These are phyloP conservation scores for Neodontobutis hainanensis DNA, from an alignment of 2,113 vertebrate genomes.

Conservation along the genomic window DNA sequence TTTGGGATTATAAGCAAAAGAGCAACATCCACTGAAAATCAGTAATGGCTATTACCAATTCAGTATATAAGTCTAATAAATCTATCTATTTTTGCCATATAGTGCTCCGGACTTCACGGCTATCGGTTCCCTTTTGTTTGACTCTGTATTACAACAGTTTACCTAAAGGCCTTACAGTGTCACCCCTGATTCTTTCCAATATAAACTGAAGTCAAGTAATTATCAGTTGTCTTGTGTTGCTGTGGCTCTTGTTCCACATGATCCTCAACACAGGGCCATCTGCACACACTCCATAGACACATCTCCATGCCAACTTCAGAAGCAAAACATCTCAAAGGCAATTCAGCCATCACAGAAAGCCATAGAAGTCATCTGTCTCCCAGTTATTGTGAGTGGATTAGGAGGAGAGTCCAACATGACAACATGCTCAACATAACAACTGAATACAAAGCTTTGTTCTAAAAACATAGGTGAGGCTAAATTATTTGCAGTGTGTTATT, in stretches of 20 bases:
- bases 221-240: neutral
- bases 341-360: conserved; percentile 7
- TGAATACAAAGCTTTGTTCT: neutral
- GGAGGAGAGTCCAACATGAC: neutral
- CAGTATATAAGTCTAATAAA: too few relatives aligned
- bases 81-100: too few relatives aligned
- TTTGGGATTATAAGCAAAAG: too few relatives aligned
- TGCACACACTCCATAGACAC: conserved; percentile 42
- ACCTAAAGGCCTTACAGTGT: neutral
- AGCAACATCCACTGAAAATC: too few relatives aligned
- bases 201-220: neutral
- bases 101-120: too few relatives aligned
- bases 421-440: neutral
- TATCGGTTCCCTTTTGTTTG: too few relatives aligned
- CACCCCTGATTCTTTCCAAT: neutral
- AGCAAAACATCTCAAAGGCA: conserved; percentile 29
- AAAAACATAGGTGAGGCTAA: too few relatives aligned
- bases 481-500: too few relatives aligned
- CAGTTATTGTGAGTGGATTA: neutral
- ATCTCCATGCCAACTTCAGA: conserved; percentile 50
- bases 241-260: conserved; percentile 9
- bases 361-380: neutral
- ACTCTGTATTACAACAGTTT: neutral
- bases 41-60: too few relatives aligned
- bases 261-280: conserved; percentile 34